Conservation (phyloP, 2,797 vertebrate genomes). For the Coregonus sp. region DNA sequence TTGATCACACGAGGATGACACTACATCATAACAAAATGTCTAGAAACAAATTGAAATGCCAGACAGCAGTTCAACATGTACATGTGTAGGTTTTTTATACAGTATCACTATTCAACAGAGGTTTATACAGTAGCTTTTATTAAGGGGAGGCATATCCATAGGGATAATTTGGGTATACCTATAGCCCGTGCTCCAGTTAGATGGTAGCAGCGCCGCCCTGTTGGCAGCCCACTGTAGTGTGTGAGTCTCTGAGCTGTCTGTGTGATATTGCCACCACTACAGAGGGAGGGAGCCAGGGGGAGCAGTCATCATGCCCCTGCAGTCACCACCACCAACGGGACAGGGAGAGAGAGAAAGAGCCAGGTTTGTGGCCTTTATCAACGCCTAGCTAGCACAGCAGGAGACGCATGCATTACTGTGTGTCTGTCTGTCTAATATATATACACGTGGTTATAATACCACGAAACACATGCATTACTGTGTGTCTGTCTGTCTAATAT, state of each 20-base stretch:
- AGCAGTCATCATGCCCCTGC: conserved; percentile 80
- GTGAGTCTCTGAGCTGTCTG: conserved; percentile 58
- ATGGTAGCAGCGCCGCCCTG: background rate
- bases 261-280: conserved; percentile 58
- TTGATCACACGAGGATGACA: background rate
- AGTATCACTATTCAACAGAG: no score
- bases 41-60: no score
- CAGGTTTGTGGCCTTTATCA: conserved; percentile 84
- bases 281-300: conserved; percentile 80
- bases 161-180: no score
- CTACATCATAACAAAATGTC: background rate
- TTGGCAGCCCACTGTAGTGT: background rate
- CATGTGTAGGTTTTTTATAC: no score
- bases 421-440: no score
- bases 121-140: no score
- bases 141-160: no score
- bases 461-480: no score
- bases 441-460: no score
- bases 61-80: no score
- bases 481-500: no score
- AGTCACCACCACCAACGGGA: conserved; percentile 76
- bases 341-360: conserved; percentile 76
- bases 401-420: background rate
- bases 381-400: background rate
- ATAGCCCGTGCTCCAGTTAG: no score